A percentile compares a stretch with the other conserved stretches of the same genome.
Conservation (phyloP, 2,113 vertebrate genomes). For the Charadrius vociferus region DNA sequence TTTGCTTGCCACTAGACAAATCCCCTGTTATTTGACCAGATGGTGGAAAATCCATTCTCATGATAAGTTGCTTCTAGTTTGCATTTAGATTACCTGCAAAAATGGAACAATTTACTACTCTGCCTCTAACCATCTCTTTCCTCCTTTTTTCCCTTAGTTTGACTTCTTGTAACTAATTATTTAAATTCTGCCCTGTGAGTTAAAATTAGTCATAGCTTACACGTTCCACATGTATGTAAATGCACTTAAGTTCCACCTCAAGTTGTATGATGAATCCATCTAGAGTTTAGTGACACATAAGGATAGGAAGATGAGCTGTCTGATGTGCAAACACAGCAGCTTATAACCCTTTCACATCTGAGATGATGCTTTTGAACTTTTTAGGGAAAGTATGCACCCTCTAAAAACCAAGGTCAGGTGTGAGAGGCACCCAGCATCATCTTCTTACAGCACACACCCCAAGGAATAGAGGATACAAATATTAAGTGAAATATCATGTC, state of each 20-base stretch:
- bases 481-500: background rate
- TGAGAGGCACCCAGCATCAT: background rate
- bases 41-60: constrained; percentile 99
- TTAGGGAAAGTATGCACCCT: constrained; percentile 46
- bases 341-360: constrained; percentile 54
- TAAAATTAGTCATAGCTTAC: constrained; percentile 87
- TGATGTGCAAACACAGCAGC: constrained; percentile 54
- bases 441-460: background rate
- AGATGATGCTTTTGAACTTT: constrained; percentile 72
- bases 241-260: constrained; percentile 76
- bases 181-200: constrained; percentile 94
- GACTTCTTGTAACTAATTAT: constrained; percentile 96
- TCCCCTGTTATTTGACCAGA: constrained; percentile 99
- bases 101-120: constrained; percentile 99
- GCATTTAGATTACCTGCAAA: constrained; percentile 99
- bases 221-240: constrained; percentile 82
- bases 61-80: constrained; percentile 99
- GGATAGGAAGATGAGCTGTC: constrained; percentile 30
- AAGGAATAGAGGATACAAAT: background rate
- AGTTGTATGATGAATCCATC: constrained; percentile 74
- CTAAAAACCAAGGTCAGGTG: constrained; percentile 55
- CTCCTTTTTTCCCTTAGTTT: constrained; percentile 90
- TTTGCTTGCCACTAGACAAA: constrained; percentile 99
- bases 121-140: constrained; percentile 98
- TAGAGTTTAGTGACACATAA: constrained; percentile 65